Percentiles rank a stretch among this genome's conserved stretches.
Conservation (phyloP, 1,140 invertebrate genomes). For the Ditylenchus dipsaci region DNA sequence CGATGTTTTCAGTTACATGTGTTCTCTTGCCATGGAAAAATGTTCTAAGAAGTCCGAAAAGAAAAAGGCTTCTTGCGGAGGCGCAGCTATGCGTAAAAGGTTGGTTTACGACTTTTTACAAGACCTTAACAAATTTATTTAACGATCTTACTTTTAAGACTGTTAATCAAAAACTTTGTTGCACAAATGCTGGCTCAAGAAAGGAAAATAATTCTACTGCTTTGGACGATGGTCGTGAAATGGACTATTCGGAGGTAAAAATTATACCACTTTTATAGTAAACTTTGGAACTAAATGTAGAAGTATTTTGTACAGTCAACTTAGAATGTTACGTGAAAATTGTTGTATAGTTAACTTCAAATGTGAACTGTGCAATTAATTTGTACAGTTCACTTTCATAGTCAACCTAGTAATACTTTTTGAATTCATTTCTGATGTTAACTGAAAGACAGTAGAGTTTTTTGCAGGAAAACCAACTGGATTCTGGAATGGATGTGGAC, state of each 20-base stretch:
- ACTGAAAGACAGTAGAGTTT: not conserved
- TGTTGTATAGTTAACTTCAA: no score
- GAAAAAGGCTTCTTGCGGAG: constrained; percentile 50
- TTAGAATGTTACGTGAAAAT: no score
- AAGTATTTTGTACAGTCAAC: not conserved
- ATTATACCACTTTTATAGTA: not conserved
- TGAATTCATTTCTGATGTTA: not conserved
- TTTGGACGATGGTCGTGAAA: not conserved
- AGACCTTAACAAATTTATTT: no score
- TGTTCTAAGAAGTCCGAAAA: constrained; percentile 49
- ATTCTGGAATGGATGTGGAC: not conserved
- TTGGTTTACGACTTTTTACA: not conserved
- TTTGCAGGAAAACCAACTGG: not conserved
- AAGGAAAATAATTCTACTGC: constrained; percentile 7
- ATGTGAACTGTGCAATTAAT: no score
- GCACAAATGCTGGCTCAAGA: constrained; percentile 48
- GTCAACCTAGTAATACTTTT: not conserved
- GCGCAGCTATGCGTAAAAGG: constrained; percentile 50
- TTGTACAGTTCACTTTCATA: not conserved
- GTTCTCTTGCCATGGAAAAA: constrained; percentile 44
- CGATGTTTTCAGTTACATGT: constrained; percentile 48
- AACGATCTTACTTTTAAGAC: constrained; percentile 12
- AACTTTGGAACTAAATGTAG: not conserved
- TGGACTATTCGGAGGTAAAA: not conserved
- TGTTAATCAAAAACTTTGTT: constrained; percentile 49